Evolutionary conservation across 2,113 vertebrate genomes (phyloP).

Genomic region (Catharus bicknelli): DNA sequence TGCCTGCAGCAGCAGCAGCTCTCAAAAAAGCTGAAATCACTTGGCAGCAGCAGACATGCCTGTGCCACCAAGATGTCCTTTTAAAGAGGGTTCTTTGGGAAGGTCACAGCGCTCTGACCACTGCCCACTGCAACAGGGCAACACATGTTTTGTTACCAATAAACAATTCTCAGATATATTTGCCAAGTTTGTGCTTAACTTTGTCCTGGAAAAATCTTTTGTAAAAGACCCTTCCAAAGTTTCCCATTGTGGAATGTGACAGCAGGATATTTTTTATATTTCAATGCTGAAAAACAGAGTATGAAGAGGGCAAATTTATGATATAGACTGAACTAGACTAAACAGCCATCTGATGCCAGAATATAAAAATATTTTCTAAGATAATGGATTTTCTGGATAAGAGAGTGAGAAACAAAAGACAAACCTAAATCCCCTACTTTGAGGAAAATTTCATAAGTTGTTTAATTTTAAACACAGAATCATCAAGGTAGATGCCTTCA

Average conservation of each 20-base stretch:
- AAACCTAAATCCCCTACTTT: fast-evolving
- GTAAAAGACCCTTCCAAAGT: not conserved
- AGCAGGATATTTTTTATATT: not conserved
- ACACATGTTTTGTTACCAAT: fast-evolving
- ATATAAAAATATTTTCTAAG: not conserved
- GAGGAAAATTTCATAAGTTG: not conserved
- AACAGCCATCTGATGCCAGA: not conserved
- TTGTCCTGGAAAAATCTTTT: not conserved
- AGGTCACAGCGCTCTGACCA: too few species aligned
- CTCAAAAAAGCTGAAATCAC: too few species aligned
- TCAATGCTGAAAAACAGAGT: not conserved
- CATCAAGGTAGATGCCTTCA: not conserved
- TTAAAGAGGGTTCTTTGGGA: too few species aligned
- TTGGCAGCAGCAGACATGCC: too few species aligned
- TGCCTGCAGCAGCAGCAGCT: too few species aligned
- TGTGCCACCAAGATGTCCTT: too few species aligned
- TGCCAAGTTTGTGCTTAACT: not conserved
- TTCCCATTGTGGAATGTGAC: not conserved
- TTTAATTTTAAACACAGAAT: not conserved
- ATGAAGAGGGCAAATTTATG: not conserved
- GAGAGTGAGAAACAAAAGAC: fast-evolving
- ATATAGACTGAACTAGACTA: not conserved
- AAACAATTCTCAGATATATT: not conserved
- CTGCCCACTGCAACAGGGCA: too few species aligned
- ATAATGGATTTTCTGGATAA: not conserved